These are phyloP conservation scores for Hanleya hanleyi DNA, from an alignment of 2,888 invertebrate genomes.

Conservation along the genomic window DNA sequence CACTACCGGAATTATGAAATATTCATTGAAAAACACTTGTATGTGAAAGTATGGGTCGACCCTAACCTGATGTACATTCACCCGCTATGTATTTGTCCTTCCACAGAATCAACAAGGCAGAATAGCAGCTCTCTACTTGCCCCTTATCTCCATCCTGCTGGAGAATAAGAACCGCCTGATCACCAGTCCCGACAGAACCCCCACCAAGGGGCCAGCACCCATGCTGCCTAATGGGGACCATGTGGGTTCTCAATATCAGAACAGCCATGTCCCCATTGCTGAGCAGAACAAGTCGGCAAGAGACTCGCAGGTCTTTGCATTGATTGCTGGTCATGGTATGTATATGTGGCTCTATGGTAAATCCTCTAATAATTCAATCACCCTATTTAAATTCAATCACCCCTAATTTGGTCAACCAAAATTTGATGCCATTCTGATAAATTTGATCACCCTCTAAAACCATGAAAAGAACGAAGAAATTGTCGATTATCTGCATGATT, in stretches of 20 bases:
- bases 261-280: not conserved
- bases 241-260: constrained; percentile 26
- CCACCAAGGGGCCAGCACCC: constrained; percentile 22
- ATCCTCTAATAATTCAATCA: too few species aligned
- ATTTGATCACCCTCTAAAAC: too few species aligned
- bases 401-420: not conserved
- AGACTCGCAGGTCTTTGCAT: constrained; percentile 55
- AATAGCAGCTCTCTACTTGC: constrained; percentile 92
- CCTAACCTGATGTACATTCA: too few species aligned
- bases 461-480: too few species aligned
- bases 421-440: not conserved
- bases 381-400: not conserved
- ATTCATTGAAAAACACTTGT: too few species aligned
- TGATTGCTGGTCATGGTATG: constrained; percentile 65
- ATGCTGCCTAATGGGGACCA: constrained; percentile 44
- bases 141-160: constrained; percentile 89
- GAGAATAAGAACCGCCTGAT: constrained; percentile 87
- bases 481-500: too few species aligned
- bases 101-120: constrained; percentile 82
- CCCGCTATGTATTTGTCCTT: not conserved
- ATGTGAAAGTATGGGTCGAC: too few species aligned
- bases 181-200: constrained; percentile 41
- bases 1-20: too few species aligned
- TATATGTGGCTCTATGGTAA: too few species aligned
- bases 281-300: constrained; percentile 10